phyloP scores from a whole-genome alignment of 2,113 vertebrate genomes.

The Potamarius usumacintae region DNA sequence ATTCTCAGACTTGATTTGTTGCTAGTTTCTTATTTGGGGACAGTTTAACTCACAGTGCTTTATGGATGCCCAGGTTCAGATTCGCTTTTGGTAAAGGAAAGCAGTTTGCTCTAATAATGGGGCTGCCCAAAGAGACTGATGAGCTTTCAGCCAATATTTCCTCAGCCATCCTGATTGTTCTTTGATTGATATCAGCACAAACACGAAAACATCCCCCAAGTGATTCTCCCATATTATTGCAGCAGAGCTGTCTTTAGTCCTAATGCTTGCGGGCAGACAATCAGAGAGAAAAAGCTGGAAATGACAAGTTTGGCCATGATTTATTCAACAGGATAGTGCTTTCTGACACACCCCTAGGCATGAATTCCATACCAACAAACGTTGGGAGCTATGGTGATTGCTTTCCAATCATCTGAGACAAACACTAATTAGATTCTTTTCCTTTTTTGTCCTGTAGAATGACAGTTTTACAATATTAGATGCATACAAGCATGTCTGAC shows the following conservation, averaged over 20 bases:
- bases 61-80: neutral
- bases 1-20: neutral
- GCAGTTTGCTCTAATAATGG: slow-evolving; percentile 27
- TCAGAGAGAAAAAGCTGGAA: slow-evolving; percentile 58
- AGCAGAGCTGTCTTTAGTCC: slow-evolving; percentile 50
- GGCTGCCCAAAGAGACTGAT: slow-evolving; percentile 27
- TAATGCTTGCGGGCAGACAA: slow-evolving; percentile 49
- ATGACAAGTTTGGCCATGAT: slow-evolving; percentile 58
- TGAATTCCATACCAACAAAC: slow-evolving; percentile 66
- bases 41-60: slow-evolving; percentile 3
- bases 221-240: slow-evolving; percentile 43
- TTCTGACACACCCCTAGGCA: slow-evolving; percentile 57
- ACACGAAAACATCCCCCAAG: slow-evolving; percentile 29
- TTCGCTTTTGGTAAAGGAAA: neutral
- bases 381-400: slow-evolving; percentile 72
- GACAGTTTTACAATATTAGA: slow-evolving; percentile 59
- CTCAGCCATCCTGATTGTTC: slow-evolving; percentile 50
- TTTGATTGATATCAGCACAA: slow-evolving; percentile 47
- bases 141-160: slow-evolving; percentile 9
- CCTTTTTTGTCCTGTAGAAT: slow-evolving; percentile 57
- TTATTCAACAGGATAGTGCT: slow-evolving; percentile 60
- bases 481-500: slow-evolving; percentile 60
- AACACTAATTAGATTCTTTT: slow-evolving; percentile 72
- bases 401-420: slow-evolving; percentile 77
- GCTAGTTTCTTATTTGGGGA: neutral